These are phyloP conservation scores for Drosophila testacea DNA, from an alignment of 2,888 invertebrate species.

Conservation along the genomic window DNA sequence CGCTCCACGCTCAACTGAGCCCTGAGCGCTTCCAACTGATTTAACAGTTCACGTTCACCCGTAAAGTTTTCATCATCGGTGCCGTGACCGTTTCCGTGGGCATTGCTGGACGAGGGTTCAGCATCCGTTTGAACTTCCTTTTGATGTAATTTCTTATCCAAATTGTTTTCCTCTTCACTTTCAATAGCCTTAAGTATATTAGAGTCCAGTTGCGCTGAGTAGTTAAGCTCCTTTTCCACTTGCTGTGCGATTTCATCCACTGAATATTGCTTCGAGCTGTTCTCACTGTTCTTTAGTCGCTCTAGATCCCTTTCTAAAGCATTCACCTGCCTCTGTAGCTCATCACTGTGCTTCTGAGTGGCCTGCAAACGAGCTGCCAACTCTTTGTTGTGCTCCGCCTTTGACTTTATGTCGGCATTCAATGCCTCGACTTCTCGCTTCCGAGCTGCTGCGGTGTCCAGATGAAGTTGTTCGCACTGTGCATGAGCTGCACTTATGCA, in stretches of 20 bases:
- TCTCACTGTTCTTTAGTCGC: slow-evolving; percentile 79
- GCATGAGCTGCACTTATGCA: slow-evolving; percentile 84
- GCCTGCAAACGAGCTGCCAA: slow-evolving; percentile 64
- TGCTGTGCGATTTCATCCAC: slow-evolving; percentile 87
- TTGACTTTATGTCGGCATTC: slow-evolving; percentile 87
- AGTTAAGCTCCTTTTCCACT: slow-evolving; percentile 87
- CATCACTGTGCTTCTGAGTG: slow-evolving; percentile 66
- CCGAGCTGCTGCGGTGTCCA: slow-evolving; percentile 83
- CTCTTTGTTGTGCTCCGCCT: slow-evolving; percentile 86
- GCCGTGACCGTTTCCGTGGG: slow-evolving; percentile 72
- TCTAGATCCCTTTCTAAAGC: slow-evolving; percentile 85
- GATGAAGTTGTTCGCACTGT: slow-evolving; percentile 78
- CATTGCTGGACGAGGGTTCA: background rate
- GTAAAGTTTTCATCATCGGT: slow-evolving; percentile 83
- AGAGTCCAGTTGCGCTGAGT: slow-evolving; percentile 87
- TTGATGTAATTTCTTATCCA: slow-evolving; percentile 73
- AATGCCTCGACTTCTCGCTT: slow-evolving; percentile 87
- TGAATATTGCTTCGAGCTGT: slow-evolving; percentile 83
- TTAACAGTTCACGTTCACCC: slow-evolving; percentile 82
- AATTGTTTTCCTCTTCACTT: slow-evolving; percentile 85
- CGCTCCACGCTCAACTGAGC: slow-evolving; percentile 80
- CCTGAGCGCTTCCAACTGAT: slow-evolving; percentile 80
- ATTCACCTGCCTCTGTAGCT: slow-evolving; percentile 86
- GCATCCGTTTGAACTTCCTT: slow-evolving; percentile 67
- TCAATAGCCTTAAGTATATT: slow-evolving; percentile 87